These are phyloP conservation scores for Amblyopsis hoosieri DNA, from an alignment of 2,797 vertebrate genomes.

Conservation along the genomic window DNA sequence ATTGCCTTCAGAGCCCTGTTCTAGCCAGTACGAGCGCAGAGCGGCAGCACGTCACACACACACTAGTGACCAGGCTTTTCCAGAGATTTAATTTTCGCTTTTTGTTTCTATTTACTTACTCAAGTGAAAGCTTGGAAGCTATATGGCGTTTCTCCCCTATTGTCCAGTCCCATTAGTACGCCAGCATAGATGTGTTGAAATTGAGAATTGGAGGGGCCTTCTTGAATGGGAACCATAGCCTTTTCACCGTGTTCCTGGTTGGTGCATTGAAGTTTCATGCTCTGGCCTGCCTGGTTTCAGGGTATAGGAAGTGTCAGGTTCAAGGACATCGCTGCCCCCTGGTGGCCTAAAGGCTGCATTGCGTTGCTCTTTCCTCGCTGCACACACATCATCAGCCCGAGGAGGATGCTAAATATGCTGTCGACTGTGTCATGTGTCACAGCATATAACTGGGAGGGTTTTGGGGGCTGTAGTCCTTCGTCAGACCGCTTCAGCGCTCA, in stretches of 20 bases:
- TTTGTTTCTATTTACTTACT: background rate
- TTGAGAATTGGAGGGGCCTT: background rate
- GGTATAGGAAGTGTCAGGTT: background rate
- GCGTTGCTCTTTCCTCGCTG: background rate
- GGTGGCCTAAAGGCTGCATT: background rate
- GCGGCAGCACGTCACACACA: background rate
- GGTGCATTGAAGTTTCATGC: background rate
- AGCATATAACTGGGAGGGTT: background rate
- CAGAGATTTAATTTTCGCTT: conserved; percentile 1
- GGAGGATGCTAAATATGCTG: background rate
- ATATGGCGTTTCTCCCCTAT: background rate
- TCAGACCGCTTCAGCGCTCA: too few relatives aligned
- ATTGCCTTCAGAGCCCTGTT: conserved; percentile 49
- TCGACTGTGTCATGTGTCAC: background rate
- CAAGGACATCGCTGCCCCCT: background rate
- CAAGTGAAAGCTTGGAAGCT: conserved; percentile 3
- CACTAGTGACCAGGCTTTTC: background rate
- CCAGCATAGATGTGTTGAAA: background rate
- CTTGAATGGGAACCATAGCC: background rate
- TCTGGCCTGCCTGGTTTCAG: background rate
- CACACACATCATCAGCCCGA: background rate
- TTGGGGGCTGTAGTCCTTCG: background rate
- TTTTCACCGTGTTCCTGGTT: too few relatives aligned
- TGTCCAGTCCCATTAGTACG: background rate
- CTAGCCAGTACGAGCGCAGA: conserved; percentile 58